Evolutionary conservation across 2,113 vertebrate species (phyloP), one percentile per base, ranked within the genome.

Genomic region (Odocoileus hemionus): DNA sequence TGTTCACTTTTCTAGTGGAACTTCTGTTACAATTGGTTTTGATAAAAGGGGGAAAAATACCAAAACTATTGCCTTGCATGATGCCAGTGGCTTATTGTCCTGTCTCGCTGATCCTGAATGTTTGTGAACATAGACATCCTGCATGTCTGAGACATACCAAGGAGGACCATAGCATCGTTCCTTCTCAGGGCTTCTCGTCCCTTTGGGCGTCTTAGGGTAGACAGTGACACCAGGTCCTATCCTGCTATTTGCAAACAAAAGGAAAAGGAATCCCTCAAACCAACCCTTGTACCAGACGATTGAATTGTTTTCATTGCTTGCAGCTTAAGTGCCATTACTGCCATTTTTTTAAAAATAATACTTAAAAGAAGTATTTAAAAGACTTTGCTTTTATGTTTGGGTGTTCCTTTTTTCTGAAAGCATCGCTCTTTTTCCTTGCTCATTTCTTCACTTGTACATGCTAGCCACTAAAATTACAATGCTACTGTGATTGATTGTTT

Each of bases 251-350:
- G 94, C 96, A 96, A 96, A 98, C 95, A 95, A 64, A 86, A 95
- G 88, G 74, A 94, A 97, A 82, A 79, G 30, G 0, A 43, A 57
- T 60, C 84, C 84, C 67, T 89, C 54, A 92, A 39, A 47, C n/a
- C 93, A 87, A 47, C 54, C 78, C 45, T 96, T 97, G 95, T 89
- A 97, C 87, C 89, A 87, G 91, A 89, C 76, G 96, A 96, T 96
- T 79, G 79, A 97, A 97, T 98, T 96, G 91, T 98, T 98, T 98
- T 98, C 98, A 99, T 98, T 99, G 99, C 98, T 99, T 99, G 98
- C 97, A 99, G 98, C 98, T 98, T 98, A 99, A 99, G 99, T 99
- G 99, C 99, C 99, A 99, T 99, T 99, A 99, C 98, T 98, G 96
- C 96, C 97, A 64, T 96, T 97, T 70, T 70, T 21, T 0, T 45